A percentile compares a stretch with the other conserved stretches of the same genome.
Evolutionary conservation across 2,797 vertebrate genomes (phyloP).

Genomic region (Danio choprae): DNA sequence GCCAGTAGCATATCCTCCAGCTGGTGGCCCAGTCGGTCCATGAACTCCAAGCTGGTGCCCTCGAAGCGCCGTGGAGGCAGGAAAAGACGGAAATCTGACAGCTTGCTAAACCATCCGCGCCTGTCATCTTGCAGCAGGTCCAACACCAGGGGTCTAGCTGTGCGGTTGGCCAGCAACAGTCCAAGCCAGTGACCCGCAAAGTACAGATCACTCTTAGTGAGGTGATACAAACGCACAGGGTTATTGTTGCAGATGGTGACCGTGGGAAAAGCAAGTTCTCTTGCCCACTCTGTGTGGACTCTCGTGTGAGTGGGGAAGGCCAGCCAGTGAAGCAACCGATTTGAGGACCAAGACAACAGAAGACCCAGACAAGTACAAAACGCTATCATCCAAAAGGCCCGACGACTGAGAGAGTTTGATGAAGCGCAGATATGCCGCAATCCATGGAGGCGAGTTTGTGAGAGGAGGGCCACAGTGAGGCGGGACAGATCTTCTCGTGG

Average conservation of each 20-base stretch:
- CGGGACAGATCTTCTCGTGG: constrained; percentile 57
- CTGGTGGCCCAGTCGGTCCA: constrained; percentile 96
- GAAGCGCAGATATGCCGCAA: constrained; percentile 87
- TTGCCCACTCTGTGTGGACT: constrained; percentile 94
- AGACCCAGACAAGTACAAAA: constrained; percentile 91
- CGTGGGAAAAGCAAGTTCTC: constrained; percentile 91
- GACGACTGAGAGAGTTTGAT: constrained; percentile 80
- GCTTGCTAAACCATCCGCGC: constrained; percentile 91
- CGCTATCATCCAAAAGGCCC: constrained; percentile 92
- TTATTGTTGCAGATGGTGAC: constrained; percentile 99
- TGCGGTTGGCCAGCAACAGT: constrained; percentile 91
- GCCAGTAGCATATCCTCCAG: constrained; percentile 98
- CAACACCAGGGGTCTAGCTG: constrained; percentile 87
- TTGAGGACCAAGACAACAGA: constrained; percentile 94
- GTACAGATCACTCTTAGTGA: constrained; percentile 97
- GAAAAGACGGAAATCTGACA: constrained; percentile 96
- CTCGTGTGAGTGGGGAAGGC: constrained; percentile 94
- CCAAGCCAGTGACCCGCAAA: constrained; percentile 97
- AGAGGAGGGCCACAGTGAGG: constrained; percentile 74
- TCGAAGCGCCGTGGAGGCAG: constrained; percentile 95
- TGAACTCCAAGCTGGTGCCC: constrained; percentile 95
- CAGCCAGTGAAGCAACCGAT: constrained; percentile 93
- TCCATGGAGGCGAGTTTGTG: constrained; percentile 89
- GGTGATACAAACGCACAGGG: constrained; percentile 92
- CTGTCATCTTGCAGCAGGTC: constrained; percentile 91